These are phyloP conservation scores for Scaptomyza flava DNA, from an alignment of 2,888 invertebrate genomes.

Conservation along the genomic window DNA sequence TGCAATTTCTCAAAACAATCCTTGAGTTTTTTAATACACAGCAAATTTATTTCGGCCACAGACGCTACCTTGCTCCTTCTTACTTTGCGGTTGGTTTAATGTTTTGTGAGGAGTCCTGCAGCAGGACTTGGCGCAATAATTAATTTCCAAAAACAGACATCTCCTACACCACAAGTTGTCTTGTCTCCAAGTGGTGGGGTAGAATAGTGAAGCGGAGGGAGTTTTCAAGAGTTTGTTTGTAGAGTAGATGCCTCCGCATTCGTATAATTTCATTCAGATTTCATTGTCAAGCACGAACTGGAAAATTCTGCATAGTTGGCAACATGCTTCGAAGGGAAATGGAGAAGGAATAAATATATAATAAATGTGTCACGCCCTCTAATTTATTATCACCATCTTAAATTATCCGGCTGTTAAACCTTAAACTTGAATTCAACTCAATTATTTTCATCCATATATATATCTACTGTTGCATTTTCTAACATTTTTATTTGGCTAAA, in stretches of 20 bases:
- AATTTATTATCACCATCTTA: constrained; percentile 46
- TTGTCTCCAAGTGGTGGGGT: neutral
- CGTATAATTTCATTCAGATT: constrained; percentile 50
- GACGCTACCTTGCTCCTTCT: neutral
- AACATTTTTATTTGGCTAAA: neutral
- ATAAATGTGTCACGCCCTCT: constrained; percentile 30
- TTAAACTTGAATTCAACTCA: neutral
- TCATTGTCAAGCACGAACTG: constrained; percentile 41
- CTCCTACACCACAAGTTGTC: constrained; percentile 26
- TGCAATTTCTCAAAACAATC: constrained; percentile 30
- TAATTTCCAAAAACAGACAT: constrained; percentile 50
- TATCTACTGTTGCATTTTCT: too few relatives aligned
- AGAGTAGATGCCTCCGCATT: constrained; percentile 36
- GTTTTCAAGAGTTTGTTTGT: constrained; percentile 26
- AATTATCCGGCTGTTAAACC: neutral
- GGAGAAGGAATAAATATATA: neutral
- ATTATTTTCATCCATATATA: neutral
- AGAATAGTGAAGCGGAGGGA: neutral
- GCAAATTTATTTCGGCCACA: constrained; percentile 25
- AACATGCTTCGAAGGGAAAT: constrained; percentile 20
- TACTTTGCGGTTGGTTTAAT: neutral
- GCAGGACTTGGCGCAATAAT: constrained; percentile 36
- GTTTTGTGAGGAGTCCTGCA: neutral
- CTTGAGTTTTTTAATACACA: constrained; percentile 15
- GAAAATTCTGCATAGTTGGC: constrained; percentile 48